Percentiles rank a stretch among this genome's conserved stretches.
phyloP scores from a whole-genome alignment of 2,113 vertebrate genomes.

The Calonectris borealis region DNA sequence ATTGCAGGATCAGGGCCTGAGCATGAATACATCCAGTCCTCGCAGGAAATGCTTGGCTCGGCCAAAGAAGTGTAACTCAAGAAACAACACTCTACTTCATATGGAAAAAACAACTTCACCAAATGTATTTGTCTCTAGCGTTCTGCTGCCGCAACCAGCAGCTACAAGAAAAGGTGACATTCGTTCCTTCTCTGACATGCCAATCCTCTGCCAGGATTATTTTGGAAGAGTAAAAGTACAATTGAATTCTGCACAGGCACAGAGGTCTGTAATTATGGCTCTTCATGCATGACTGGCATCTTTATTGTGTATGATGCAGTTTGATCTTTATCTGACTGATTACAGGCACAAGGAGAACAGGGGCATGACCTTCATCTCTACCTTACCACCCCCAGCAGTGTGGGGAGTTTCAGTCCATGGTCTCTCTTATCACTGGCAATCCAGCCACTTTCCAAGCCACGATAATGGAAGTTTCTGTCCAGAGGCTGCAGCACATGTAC shows the following conservation, averaged over 20 bases:
- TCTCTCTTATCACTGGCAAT: neutral
- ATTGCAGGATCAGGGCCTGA: conserved; percentile 41
- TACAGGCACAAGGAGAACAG: neutral
- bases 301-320: neutral
- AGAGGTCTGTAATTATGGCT: conserved; percentile 1
- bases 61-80: conserved; percentile 31
- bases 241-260: neutral
- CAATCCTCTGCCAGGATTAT: neutral
- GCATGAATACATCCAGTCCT: conserved; percentile 9
- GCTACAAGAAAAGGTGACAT: neutral
- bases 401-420: neutral
- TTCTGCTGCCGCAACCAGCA: neutral
- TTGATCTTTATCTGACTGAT: conserved; percentile 34
- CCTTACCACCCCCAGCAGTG: neutral
- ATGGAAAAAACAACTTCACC: neutral
- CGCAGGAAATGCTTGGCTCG: neutral
- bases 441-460: neutral
- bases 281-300: neutral
- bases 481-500: neutral
- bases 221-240: neutral
- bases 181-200: neutral
- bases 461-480: neutral
- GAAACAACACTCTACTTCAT: neutral
- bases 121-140: neutral
- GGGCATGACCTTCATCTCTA: neutral